Evolutionary conservation across 2,888 invertebrate species (phyloP).

Genomic region (Parnassius mnemosyne): DNA sequence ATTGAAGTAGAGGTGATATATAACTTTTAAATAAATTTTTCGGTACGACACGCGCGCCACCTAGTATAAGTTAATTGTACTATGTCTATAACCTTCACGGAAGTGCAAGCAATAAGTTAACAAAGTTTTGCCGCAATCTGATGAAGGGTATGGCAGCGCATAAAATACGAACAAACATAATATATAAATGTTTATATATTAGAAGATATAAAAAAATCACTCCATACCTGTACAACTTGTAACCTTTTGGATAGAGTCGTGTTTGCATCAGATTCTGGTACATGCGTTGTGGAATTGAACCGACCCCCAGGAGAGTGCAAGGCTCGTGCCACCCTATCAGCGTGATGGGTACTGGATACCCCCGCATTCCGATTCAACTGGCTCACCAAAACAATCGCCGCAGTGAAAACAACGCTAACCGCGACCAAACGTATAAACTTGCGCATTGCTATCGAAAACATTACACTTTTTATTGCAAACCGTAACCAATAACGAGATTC

Average conservation of each 20-base stretch:
- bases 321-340: slow-evolving; percentile 28
- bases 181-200: no score
- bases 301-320: slow-evolving; percentile 8
- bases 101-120: no score
- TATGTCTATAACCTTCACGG: no score
- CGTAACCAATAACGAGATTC: slow-evolving; percentile 1
- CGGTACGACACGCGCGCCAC: no score
- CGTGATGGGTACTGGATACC: slow-evolving; percentile 17
- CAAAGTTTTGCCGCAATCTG: no score
- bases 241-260: slow-evolving; percentile 21
- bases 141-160: no score
- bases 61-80: no score
- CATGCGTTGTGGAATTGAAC: background rate
- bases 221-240: slow-evolving; percentile 34
- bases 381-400: slow-evolving; percentile 42
- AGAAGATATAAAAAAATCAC: background rate
- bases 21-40: no score
- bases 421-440: slow-evolving; percentile 42
- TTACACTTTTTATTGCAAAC: slow-evolving; percentile 1
- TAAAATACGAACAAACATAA: no score
- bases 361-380: slow-evolving; percentile 13
- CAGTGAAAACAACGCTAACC: slow-evolving; percentile 38
- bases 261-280: background rate
- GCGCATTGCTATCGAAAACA: slow-evolving; percentile 43
- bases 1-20: no score